Conservation (phyloP, 2,113 vertebrate genomes). For the Lophotis ruficrista region DNA sequence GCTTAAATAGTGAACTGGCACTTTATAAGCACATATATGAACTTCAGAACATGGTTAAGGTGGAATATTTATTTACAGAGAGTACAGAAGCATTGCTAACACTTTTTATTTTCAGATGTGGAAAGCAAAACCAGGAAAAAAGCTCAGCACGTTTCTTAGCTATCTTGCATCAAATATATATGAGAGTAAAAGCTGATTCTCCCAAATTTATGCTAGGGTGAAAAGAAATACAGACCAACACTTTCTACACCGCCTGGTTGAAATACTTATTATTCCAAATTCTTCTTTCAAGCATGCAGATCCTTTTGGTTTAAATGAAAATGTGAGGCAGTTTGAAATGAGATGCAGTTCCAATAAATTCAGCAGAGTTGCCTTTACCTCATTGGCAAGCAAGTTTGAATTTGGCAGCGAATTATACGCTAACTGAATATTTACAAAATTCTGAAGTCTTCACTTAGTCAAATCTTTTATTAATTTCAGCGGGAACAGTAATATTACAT, state of each 20-base stretch:
- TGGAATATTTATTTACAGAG: background rate
- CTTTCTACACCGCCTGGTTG: background rate
- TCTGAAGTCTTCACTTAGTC: background rate
- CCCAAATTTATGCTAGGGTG: background rate
- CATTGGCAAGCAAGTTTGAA: background rate
- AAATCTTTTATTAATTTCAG: background rate
- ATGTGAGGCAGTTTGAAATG: background rate
- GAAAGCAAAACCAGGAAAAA: background rate
- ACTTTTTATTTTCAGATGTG: background rate
- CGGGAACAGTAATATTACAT: background rate
- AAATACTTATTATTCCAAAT: background rate
- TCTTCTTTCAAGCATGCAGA: background rate
- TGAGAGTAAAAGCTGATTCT: background rate
- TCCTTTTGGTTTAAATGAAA: background rate
- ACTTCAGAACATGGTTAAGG: background rate
- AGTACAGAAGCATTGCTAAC: background rate
- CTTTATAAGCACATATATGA: conserved; percentile 41
- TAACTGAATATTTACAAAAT: background rate
- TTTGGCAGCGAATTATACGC: background rate
- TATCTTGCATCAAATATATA: background rate
- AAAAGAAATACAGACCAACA: background rate
- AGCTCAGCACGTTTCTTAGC: background rate
- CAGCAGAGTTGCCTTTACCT: background rate
- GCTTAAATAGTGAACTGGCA: background rate
- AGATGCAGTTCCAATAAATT: background rate